Evolutionary conservation across 92 coral and sea anemone genomes (phyloP), one percentile per base, ranked within the genome.

Genomic region (Montipora capitata): DNA sequence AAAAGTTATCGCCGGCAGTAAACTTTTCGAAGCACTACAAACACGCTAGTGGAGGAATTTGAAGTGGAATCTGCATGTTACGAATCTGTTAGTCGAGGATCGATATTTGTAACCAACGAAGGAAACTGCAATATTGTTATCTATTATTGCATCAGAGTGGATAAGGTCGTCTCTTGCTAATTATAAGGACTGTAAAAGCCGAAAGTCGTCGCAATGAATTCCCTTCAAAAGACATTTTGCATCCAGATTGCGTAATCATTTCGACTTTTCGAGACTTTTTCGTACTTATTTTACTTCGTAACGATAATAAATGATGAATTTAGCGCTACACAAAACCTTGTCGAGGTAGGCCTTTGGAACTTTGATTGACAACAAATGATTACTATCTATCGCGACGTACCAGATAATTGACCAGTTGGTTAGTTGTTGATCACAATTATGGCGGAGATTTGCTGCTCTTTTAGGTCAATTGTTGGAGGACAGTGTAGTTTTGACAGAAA

Each of bases 381-480:
- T 62, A 62, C 68, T 15, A 62, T 62, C 68, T 62, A 62, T 62
- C 27, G 68, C 68, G 68, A 62, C 35, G 68, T 62, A 62, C 68
- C 68, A 62, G 35, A 62, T 62, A 62, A 62, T 62, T 62, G 68
- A 62, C 68, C 68, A 62, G 68, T 62, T 62, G 67, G 67, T 62
- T 62, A 62, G 67, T 62, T 59, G 65, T 59, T 62, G 68, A 62
- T 62, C 68, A 62, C 38, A 62, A 70, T 70, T 70, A 70, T 70
- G 76, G 48, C 76, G 66, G 80, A 51, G 14, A 49, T 63, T 80
- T 79, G 94, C 62, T 91, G 94, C 77, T 91, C 92, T 3, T 88
- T 88, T 78, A 75, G 51, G 79, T 35, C 81, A 40, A 68, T 88
- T 48, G 92, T 82, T 76, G 94, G 94, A 41, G 86, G 92, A 40